Percentiles rank a stretch among this genome's conserved stretches.
phyloP scores from a whole-genome alignment of 37 sponge, comb jelly and placozoan species.

The Halichondria panicea region DNA sequence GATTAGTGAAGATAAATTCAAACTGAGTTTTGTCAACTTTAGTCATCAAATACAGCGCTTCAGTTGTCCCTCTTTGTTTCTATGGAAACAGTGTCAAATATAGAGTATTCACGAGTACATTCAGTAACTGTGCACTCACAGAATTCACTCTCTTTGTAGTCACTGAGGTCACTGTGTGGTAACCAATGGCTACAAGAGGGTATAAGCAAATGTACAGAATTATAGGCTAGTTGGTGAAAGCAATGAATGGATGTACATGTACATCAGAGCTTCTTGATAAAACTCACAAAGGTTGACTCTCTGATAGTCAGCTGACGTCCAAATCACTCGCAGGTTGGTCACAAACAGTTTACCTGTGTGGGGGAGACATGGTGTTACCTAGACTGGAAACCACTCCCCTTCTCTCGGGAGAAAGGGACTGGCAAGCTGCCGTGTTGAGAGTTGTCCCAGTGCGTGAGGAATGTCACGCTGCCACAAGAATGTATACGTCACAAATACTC shows the following conservation, averaged over 20 bases:
- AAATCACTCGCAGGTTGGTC: constrained; percentile 91
- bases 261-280: neutral
- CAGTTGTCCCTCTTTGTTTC: constrained; percentile 79
- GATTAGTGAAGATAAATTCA: constrained; percentile 97
- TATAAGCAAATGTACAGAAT: no score
- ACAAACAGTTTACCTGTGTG: constrained; percentile 70
- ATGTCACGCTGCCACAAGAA: no score
- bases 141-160: constrained; percentile 57
- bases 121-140: constrained; percentile 48
- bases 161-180: constrained; percentile 61
- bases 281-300: constrained; percentile 84
- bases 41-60: constrained; percentile 81
- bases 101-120: neutral
- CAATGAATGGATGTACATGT: constrained; percentile 57
- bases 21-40: constrained; percentile 68
- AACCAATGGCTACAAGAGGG: constrained; percentile 77
- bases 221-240: neutral
- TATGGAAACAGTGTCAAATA: constrained; percentile 4
- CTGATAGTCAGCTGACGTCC: constrained; percentile 58
- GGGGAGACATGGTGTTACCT: neutral
- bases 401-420: neutral
- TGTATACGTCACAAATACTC: no score
- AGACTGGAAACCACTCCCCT: neutral
- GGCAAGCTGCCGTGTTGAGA: no score
- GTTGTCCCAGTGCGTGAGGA: no score